These are phyloP conservation scores for Anadara kagoshimensis DNA, from an alignment of 1,140 invertebrate genomes.

Conservation along the genomic window DNA sequence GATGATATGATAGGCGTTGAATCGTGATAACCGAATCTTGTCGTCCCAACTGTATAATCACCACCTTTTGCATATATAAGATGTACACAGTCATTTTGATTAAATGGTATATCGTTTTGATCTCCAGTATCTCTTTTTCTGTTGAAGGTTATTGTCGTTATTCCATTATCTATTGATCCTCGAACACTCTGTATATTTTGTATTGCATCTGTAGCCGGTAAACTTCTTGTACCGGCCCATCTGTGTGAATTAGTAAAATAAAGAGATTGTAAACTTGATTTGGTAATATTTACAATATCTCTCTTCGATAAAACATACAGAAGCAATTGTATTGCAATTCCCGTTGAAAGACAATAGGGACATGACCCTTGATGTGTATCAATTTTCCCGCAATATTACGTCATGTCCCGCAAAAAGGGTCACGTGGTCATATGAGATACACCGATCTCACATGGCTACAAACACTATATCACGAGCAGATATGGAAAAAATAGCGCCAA, in stretches of 20 bases:
- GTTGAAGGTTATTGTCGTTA: constrained; percentile 86
- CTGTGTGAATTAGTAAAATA: constrained; percentile 8
- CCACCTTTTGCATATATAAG: constrained; percentile 93
- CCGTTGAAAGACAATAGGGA: too few relatives aligned
- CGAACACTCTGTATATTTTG: constrained; percentile 28
- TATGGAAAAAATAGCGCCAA: too few relatives aligned
- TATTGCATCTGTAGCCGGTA: constrained; percentile 23
- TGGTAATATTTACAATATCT: constrained; percentile 16
- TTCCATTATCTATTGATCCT: constrained; percentile 80
- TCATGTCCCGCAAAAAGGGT: not conserved
- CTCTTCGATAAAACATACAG: not conserved
- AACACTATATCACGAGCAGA: not conserved
- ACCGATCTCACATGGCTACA: not conserved
- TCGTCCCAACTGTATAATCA: constrained; percentile 79
- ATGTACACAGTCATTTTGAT: constrained; percentile 87
- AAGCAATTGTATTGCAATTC: too few relatives aligned
- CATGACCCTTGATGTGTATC: too few relatives aligned
- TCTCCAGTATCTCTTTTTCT: constrained; percentile 87
- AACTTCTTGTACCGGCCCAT: not conserved
- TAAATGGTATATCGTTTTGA: constrained; percentile 84
- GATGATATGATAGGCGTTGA: constrained; percentile 85
- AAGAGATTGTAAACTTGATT: not conserved
- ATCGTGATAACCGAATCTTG: constrained; percentile 89
- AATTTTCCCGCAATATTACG: not conserved
- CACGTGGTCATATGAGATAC: not conserved